These are phyloP conservation scores for Lethenteron camtschaticum DNA, from an alignment of 2,113 vertebrate genomes.

Conservation along the genomic window DNA sequence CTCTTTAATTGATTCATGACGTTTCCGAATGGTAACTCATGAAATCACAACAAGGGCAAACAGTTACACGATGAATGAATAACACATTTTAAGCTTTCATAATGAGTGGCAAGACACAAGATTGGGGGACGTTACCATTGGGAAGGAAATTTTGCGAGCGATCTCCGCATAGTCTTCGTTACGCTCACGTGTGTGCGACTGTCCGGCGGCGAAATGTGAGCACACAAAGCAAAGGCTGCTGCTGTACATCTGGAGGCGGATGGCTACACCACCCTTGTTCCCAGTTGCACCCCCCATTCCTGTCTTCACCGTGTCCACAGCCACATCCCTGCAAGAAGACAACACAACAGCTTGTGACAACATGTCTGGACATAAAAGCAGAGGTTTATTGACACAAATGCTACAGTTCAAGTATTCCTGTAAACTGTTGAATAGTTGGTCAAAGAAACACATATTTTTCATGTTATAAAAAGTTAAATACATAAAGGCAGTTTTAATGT, in stretches of 20 bases:
- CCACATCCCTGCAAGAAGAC: constrained; percentile 45
- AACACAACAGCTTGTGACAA: too few relatives aligned
- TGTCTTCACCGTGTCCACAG: constrained; percentile 87
- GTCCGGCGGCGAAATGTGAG: constrained; percentile 88
- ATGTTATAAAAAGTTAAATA: too few relatives aligned
- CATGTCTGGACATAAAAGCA: too few relatives aligned
- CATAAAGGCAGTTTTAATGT: too few relatives aligned
- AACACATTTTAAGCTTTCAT: constrained; percentile 2
- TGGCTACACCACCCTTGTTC: constrained; percentile 88
- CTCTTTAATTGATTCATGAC: too few relatives aligned
- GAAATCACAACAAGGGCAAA: not conserved
- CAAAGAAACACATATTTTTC: too few relatives aligned
- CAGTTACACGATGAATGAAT: not conserved
- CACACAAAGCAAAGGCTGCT: constrained; percentile 95
- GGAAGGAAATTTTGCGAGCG: constrained; percentile 65
- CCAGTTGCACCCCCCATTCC: constrained; percentile 97
- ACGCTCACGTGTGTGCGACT: constrained; percentile 88
- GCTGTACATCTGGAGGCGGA: constrained; percentile 81
- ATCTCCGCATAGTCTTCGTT: constrained; percentile 92
- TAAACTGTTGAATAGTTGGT: too few relatives aligned
- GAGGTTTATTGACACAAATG: too few relatives aligned
- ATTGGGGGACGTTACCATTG: constrained; percentile 43
- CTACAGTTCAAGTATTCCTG: too few relatives aligned
- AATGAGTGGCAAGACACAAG: not conserved
- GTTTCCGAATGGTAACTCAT: not conserved